Evolutionary conservation across 2,888 invertebrate species (phyloP).

Genomic region (Acleris cristana): DNA sequence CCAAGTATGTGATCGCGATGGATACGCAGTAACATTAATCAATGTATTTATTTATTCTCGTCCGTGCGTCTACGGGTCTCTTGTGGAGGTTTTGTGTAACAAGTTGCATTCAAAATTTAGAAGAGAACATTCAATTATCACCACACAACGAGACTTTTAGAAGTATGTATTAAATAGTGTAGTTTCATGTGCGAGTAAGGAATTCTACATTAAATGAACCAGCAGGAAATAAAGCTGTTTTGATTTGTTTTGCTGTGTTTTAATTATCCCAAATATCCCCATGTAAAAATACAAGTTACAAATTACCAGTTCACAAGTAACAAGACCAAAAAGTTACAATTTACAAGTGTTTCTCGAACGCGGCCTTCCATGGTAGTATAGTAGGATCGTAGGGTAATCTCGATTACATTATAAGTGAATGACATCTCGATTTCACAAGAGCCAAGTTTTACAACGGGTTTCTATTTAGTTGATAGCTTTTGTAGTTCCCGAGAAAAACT

Average conservation of each 20-base stretch:
- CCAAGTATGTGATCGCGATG: slow-evolving; percentile 22
- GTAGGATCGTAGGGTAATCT: no score
- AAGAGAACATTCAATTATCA: slow-evolving; percentile 18
- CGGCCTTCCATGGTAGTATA: no score
- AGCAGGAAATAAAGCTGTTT: slow-evolving; percentile 81
- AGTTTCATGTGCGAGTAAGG: slow-evolving; percentile 70
- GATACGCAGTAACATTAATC: slow-evolving; percentile 51
- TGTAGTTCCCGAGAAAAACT: no score
- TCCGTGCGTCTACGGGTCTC: slow-evolving; percentile 50
- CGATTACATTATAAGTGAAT: no score
- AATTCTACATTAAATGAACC: slow-evolving; percentile 69
- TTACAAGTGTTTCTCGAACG: no score
- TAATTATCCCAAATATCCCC: slow-evolving; percentile 44
- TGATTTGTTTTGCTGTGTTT: slow-evolving; percentile 75
- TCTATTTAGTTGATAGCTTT: no score
- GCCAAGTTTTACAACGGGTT: no score
- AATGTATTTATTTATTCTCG: slow-evolving; percentile 40
- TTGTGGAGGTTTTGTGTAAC: slow-evolving; percentile 51
- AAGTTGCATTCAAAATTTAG: slow-evolving; percentile 20
- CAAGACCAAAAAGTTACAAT: no score
- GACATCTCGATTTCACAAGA: no score
- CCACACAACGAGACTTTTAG: slow-evolving; percentile 47
- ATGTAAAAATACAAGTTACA: background rate
- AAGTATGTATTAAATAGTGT: slow-evolving; percentile 54
- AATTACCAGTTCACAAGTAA: no score